Percentiles rank a stretch among this genome's conserved stretches.
Evolutionary conservation across 2,888 invertebrate genomes (phyloP).

Genomic region (Drepanosiphum platanoidis): DNA sequence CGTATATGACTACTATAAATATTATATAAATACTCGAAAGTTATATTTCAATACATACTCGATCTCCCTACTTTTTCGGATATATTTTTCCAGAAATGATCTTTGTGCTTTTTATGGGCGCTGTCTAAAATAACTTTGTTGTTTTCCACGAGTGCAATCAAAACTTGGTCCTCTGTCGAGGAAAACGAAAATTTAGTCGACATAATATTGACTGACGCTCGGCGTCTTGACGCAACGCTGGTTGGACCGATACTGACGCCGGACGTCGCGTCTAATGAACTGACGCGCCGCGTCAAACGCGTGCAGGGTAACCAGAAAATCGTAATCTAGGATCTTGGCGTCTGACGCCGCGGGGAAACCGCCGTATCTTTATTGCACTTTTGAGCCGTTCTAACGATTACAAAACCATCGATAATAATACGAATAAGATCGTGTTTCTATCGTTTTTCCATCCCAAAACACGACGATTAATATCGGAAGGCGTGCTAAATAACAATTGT

Average conservation of each 20-base stretch:
- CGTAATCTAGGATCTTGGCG: no score
- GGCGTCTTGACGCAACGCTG: not conserved
- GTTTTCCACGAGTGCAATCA: not conserved
- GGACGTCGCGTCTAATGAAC: no score
- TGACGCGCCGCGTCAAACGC: no score
- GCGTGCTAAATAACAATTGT: no score
- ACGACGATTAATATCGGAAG: no score
- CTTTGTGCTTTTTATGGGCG: not conserved
- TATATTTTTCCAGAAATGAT: constrained; percentile 14
- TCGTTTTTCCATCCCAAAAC: no score
- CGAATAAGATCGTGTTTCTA: no score
- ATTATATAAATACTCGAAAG: not conserved
- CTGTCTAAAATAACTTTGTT: constrained; percentile 7
- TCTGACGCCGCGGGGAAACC: no score
- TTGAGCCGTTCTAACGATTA: no score
- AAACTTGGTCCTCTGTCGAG: not conserved
- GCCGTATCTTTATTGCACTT: no score
- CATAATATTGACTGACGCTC: not conserved
- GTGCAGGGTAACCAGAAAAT: no score
- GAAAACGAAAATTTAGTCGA: constrained; percentile 19
- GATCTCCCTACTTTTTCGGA: constrained; percentile 21
- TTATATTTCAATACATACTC: constrained; percentile 28
- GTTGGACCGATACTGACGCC: constrained; percentile 1
- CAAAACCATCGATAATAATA: no score
- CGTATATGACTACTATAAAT: not conserved